Percentiles rank a stretch among this genome's conserved stretches.
Evolutionary conservation across 1,140 invertebrate genomes (phyloP).

Genomic region (Papilio polytes): DNA sequence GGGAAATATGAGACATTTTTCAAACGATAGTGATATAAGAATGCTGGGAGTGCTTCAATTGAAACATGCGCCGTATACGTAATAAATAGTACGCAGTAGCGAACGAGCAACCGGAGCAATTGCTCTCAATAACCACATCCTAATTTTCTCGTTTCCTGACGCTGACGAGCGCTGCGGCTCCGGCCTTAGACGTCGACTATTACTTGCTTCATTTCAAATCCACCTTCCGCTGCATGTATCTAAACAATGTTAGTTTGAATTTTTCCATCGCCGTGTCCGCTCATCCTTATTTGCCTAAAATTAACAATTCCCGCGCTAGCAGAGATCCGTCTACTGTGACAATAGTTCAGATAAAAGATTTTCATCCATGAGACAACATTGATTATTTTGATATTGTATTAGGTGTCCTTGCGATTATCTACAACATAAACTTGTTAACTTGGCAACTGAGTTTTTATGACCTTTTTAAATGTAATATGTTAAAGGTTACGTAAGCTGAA

Average conservation of each 20-base stretch:
- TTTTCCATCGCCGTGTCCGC: not conserved
- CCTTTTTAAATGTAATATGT: slow-evolving; percentile 8
- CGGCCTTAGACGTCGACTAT: slow-evolving; percentile 3
- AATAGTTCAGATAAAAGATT: not conserved
- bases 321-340: not conserved
- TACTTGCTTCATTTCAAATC: slow-evolving; percentile 5
- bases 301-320: not conserved
- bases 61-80: slow-evolving; percentile 42
- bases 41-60: slow-evolving; percentile 24
- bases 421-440: not conserved
- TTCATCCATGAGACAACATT: not conserved
- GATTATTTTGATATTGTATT: not conserved
- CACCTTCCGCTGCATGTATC: not conserved
- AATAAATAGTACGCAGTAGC: slow-evolving; percentile 45
- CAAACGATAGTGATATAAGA: slow-evolving; percentile 24
- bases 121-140: slow-evolving; percentile 79
- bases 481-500: slow-evolving; percentile 5
- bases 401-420: not conserved
- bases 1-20: not conserved
- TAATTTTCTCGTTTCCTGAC: slow-evolving; percentile 79
- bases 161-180: not conserved
- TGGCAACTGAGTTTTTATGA: not conserved
- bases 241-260: not conserved
- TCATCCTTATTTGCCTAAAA: not conserved
- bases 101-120: slow-evolving; percentile 65